A percentile compares a stretch with the other conserved stretches of the same genome.
Conservation (phyloP, 2,113 vertebrate genomes). For the Lontra canadensis region DNA sequence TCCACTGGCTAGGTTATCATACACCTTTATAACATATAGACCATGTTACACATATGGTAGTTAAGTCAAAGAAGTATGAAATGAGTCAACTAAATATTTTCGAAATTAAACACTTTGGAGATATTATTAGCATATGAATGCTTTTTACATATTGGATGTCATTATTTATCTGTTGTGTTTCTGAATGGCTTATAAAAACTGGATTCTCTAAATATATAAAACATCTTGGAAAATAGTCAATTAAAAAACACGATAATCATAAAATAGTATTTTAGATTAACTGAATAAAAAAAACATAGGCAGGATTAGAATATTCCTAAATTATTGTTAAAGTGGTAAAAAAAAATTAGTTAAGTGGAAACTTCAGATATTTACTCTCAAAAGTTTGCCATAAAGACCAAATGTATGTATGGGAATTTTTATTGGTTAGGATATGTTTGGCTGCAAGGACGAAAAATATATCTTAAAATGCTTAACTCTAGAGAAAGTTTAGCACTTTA, state of each 20-base stretch:
- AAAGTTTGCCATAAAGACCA: not conserved
- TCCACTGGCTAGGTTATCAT: not conserved
- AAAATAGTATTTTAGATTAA: not conserved
- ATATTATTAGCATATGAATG: not conserved
- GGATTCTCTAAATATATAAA: not conserved
- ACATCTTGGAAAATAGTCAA: not conserved
- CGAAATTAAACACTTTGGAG: not conserved
- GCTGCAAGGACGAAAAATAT: not conserved
- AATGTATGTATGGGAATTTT: not conserved
- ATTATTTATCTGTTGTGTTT: not conserved
- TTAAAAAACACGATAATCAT: not conserved
- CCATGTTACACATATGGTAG: not conserved
- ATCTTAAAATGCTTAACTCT: not conserved
- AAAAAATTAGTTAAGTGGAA: not conserved
- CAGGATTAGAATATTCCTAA: not conserved
- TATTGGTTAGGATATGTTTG: not conserved
- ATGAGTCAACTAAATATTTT: not conserved
- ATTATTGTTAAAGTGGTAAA: not conserved
- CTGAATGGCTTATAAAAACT: slow-evolving; percentile 15
- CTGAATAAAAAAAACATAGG: not conserved
- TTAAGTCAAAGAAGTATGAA: not conserved
- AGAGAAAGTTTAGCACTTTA: not conserved
- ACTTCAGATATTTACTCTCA: not conserved
- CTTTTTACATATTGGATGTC: not conserved
- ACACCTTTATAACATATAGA: not conserved